Conservation (phyloP, 1,140 invertebrate species). For the Zaprionus tsacasi region DNA sequence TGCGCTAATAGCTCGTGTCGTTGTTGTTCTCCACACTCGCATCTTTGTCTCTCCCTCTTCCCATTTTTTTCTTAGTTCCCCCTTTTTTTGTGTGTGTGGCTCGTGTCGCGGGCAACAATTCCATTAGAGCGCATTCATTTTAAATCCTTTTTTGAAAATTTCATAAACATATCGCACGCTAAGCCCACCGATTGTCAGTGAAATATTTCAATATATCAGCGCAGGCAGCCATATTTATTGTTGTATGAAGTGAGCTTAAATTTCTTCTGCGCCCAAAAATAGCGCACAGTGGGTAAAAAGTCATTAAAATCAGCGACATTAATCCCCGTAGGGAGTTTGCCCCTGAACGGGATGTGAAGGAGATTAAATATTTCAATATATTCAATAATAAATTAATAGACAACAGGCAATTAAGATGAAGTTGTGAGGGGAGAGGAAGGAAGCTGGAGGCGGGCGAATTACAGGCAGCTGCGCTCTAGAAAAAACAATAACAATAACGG, state of each 20-base stretch:
- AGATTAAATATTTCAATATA: slow-evolving; percentile 65
- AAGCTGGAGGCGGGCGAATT: slow-evolving; percentile 22
- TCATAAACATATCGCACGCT: slow-evolving; percentile 65
- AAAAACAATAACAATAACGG: slow-evolving; percentile 25
- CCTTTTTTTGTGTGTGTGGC: not conserved
- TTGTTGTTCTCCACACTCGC: slow-evolving; percentile 12
- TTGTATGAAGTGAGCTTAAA: slow-evolving; percentile 17
- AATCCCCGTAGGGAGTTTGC: slow-evolving; percentile 30
- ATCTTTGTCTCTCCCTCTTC: not conserved
- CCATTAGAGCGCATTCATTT: slow-evolving; percentile 57
- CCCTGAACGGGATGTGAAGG: not conserved
- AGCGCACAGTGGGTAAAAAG: slow-evolving; percentile 22
- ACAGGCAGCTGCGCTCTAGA: slow-evolving; percentile 62
- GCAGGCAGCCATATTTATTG: slow-evolving; percentile 10
- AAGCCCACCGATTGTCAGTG: slow-evolving; percentile 66
- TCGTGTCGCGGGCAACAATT: slow-evolving; percentile 43
- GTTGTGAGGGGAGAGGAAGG: not conserved
- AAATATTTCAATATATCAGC: slow-evolving; percentile 61
- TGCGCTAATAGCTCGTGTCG: slow-evolving; percentile 73
- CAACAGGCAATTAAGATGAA: slow-evolving; percentile 52
- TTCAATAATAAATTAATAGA: slow-evolving; percentile 76
- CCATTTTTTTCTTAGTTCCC: not conserved
- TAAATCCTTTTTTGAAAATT: slow-evolving; percentile 74
- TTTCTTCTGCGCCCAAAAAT: slow-evolving; percentile 50
- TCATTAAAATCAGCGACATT: slow-evolving; percentile 37